A percentile compares a stretch with the other conserved stretches of the same genome.
phyloP scores from a whole-genome alignment of 2,888 invertebrate genomes.

The Chironomus tentans region DNA sequence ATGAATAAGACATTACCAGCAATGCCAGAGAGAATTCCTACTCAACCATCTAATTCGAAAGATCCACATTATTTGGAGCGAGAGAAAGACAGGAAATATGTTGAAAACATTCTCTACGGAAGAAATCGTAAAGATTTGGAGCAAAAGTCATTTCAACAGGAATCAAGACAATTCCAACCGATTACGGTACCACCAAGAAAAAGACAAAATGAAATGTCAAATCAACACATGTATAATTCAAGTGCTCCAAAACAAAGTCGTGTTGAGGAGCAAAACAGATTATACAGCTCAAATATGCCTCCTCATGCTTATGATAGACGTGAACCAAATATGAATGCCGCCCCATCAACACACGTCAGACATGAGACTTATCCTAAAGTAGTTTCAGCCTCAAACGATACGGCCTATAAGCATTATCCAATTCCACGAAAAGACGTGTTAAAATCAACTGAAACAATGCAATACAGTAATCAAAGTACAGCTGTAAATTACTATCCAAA shows the following conservation, averaged over 20 bases:
- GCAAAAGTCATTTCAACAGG: constrained; percentile 27
- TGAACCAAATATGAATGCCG: background rate
- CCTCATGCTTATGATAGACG: background rate
- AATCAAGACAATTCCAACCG: background rate
- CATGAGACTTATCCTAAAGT: background rate
- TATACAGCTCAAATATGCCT: background rate
- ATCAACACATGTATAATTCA: background rate
- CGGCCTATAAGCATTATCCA: background rate
- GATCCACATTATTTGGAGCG: background rate
- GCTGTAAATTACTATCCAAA: constrained; percentile 1
- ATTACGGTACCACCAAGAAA: constrained; percentile 2
- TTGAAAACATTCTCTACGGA: constrained; percentile 18
- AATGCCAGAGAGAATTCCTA: background rate
- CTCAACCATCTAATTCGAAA: background rate
- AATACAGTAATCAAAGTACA: background rate
- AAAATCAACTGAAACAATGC: background rate
- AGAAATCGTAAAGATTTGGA: background rate
- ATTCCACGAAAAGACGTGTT: constrained; percentile 2
- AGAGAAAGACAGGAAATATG: constrained; percentile 18
- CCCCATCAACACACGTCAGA: background rate
- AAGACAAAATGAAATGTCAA: background rate
- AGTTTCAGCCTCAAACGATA: background rate
- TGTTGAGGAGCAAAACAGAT: background rate
- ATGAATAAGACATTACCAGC: background rate
- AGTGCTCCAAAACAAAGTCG: background rate